Conservation (phyloP, 2,113 vertebrate genomes). For the Apodemus sylvaticus region DNA sequence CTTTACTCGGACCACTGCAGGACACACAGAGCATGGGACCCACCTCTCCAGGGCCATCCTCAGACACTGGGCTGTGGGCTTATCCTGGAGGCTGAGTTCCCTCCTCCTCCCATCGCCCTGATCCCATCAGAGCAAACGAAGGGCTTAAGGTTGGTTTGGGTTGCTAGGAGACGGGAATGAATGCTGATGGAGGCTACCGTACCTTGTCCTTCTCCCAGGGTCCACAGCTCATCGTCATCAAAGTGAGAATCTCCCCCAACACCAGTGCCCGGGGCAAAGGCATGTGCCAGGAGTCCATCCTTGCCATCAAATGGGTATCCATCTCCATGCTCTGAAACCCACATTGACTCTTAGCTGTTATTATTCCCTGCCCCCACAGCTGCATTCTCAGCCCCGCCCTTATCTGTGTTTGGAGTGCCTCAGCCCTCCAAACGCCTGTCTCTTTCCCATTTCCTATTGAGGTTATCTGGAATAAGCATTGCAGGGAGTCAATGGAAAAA, state of each 20-base stretch:
- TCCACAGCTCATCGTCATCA: constrained; percentile 99
- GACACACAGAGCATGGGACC: background rate
- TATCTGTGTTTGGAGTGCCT: accelerated
- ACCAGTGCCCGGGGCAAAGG: constrained; percentile 95
- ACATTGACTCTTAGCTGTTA: background rate
- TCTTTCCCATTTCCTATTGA: background rate
- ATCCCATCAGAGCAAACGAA: background rate
- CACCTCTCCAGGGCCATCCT: background rate
- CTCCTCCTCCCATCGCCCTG: background rate
- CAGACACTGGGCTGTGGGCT: background rate
- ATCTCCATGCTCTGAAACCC: constrained; percentile 94
- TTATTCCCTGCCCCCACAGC: accelerated
- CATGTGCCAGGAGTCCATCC: constrained; percentile 97
- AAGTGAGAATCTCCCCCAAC: constrained; percentile 99
- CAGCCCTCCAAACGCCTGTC: background rate
- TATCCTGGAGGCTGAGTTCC: background rate
- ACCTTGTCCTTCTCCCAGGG: constrained; percentile 98
- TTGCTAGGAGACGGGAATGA: background rate
- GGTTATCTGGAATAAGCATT: no score
- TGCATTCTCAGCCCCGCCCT: background rate
- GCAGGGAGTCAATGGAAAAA: background rate
- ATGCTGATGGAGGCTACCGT: background rate
- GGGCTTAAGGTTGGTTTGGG: background rate
- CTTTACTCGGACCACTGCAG: constrained; percentile 95
- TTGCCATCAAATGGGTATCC: constrained; percentile 99